phyloP scores from a whole-genome alignment of 2,888 invertebrate species.

The Philereme transversata region DNA sequence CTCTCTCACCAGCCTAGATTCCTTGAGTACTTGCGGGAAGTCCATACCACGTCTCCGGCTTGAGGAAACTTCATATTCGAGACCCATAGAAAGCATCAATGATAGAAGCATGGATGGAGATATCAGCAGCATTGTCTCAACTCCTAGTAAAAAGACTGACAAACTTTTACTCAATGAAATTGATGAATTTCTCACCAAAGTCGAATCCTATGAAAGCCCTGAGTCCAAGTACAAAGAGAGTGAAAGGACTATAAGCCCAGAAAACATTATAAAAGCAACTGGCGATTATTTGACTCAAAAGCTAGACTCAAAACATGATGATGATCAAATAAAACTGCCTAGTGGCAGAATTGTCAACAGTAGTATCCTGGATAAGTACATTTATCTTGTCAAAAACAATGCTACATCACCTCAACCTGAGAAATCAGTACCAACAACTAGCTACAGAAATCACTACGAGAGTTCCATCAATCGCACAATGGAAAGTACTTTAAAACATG shows the following conservation, averaged over 20 bases:
- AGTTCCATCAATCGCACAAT: slow-evolving; percentile 23
- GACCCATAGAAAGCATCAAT: slow-evolving; percentile 28
- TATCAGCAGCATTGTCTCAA: slow-evolving; percentile 74
- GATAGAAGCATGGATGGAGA: slow-evolving; percentile 75
- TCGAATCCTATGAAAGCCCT: slow-evolving; percentile 73
- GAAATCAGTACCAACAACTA: slow-evolving; percentile 39
- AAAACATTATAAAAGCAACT: slow-evolving; percentile 73
- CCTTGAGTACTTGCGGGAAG: slow-evolving; percentile 43
- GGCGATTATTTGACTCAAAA: slow-evolving; percentile 71
- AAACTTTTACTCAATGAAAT: slow-evolving; percentile 75
- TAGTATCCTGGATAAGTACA: slow-evolving; percentile 72
- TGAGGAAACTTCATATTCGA: slow-evolving; percentile 30
- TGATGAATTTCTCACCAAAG: slow-evolving; percentile 76
- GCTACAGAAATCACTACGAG: slow-evolving; percentile 40
- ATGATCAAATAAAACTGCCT: slow-evolving; percentile 58
- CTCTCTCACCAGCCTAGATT: slow-evolving; percentile 65
- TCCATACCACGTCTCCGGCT: slow-evolving; percentile 54
- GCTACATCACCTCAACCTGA: slow-evolving; percentile 47
- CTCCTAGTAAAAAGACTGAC: slow-evolving; percentile 76
- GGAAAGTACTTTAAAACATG: slow-evolving; percentile 40
- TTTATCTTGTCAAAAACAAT: slow-evolving; percentile 72
- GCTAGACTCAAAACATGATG: slow-evolving; percentile 54
- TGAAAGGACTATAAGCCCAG: slow-evolving; percentile 50
- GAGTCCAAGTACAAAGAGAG: slow-evolving; percentile 58
- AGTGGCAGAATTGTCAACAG: slow-evolving; percentile 66